These are phyloP conservation scores for Anabas testudineus DNA, from an alignment of 2,797 vertebrate genomes.

Conservation along the genomic window DNA sequence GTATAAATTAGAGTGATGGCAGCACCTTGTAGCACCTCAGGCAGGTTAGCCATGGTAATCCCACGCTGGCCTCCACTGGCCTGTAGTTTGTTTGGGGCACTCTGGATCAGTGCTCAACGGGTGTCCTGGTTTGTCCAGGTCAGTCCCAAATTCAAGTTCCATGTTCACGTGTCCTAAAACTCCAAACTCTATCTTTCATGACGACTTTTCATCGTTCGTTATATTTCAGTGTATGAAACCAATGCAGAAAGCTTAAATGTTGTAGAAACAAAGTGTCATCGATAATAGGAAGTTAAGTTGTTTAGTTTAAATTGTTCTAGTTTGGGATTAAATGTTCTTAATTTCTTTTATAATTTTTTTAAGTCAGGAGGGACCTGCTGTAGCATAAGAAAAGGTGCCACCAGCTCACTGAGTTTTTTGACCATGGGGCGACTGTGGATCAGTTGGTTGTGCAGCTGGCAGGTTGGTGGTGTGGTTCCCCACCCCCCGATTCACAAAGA, in stretches of 20 bases:
- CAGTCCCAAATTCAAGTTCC: not conserved
- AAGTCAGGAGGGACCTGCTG: too few species aligned
- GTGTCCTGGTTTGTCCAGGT: not conserved
- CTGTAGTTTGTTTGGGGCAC: not conserved
- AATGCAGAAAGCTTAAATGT: not conserved
- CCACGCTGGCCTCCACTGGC: not conserved
- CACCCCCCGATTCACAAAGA: too few species aligned
- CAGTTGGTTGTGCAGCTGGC: too few species aligned
- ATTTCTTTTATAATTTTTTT: not conserved
- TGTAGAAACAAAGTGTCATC: not conserved
- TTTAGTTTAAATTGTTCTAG: not conserved
- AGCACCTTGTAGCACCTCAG: not conserved
- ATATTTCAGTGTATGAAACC: not conserved
- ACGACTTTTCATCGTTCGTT: not conserved
- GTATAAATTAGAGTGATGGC: not conserved
- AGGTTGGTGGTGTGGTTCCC: too few species aligned
- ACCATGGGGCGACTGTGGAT: too few species aligned
- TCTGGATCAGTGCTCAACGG: not conserved
- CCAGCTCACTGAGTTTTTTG: constrained; percentile 25
- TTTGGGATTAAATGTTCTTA: not conserved
- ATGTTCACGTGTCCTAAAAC: constrained; percentile 22
- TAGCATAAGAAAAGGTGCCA: constrained; percentile 30
- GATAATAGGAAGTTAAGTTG: not conserved
- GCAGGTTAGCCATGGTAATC: not conserved
- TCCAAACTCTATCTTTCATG: too few species aligned